These are phyloP conservation scores for Cossypha polioptera DNA, from an alignment of 2,797 vertebrate genomes.

Conservation along the genomic window DNA sequence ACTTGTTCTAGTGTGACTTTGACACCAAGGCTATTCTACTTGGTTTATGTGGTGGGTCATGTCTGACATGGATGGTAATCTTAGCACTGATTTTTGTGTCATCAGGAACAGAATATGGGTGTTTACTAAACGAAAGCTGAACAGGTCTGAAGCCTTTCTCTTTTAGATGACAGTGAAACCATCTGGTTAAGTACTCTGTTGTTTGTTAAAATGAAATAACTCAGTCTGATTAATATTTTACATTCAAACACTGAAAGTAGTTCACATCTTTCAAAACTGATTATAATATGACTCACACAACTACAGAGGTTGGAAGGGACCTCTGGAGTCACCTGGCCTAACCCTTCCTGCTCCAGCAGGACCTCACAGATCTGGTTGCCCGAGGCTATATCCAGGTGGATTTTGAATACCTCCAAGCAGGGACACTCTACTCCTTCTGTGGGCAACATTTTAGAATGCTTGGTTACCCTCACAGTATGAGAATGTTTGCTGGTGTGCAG, in stretches of 20 bases:
- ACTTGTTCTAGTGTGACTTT: background rate
- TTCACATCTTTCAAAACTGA: background rate
- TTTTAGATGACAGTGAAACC: background rate
- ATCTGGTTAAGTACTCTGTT: background rate
- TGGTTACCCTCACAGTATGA: background rate
- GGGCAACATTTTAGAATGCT: background rate
- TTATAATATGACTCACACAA: background rate
- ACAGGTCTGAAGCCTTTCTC: background rate
- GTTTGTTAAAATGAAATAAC: background rate
- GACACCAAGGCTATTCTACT: background rate
- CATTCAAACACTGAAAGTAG: background rate
- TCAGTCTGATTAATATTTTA: background rate
- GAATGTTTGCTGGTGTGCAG: background rate
- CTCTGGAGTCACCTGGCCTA: background rate
- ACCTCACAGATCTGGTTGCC: background rate
- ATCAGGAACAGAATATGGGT: background rate
- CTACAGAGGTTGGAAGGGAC: background rate
- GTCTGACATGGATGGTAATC: background rate
- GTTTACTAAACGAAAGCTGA: background rate
- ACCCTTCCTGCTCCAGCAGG: background rate
- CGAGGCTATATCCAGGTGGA: background rate
- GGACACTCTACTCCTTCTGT: background rate
- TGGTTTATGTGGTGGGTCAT: background rate
- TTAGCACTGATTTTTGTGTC: background rate
- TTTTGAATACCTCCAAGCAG: background rate